Conservation (phyloP, 2,888 invertebrate species). For the Thecocarcelia acutangulata region DNA sequence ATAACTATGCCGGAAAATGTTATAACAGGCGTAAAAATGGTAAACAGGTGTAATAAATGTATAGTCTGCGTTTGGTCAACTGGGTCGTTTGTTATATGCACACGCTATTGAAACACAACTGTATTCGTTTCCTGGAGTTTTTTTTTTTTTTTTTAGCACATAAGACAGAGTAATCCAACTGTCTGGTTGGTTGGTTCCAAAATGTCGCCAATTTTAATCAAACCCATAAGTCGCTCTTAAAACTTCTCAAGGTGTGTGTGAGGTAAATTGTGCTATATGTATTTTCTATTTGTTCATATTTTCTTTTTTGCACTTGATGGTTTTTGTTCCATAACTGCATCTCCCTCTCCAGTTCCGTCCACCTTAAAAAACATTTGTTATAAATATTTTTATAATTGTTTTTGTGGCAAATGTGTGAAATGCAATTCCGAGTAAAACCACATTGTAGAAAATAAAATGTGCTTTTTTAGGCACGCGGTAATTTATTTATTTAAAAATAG, state of each 20-base stretch:
- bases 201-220: constrained; percentile 54
- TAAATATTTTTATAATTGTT: constrained; percentile 58
- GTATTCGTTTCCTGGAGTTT: background rate
- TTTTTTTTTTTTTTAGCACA: background rate
- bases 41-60: too few species aligned
- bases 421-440: constrained; percentile 58
- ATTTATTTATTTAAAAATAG: constrained; percentile 13
- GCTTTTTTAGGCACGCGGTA: constrained; percentile 9
- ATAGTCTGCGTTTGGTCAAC: too few species aligned
- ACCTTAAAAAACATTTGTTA: constrained; percentile 39
- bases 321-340: background rate
- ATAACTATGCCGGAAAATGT: too few species aligned
- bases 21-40: too few species aligned
- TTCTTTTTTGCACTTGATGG: constrained; percentile 5
- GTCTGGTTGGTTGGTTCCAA: constrained; percentile 54
- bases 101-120: background rate
- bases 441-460: constrained; percentile 43
- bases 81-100: too few species aligned
- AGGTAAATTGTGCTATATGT: background rate
- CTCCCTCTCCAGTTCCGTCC: background rate
- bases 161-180: constrained; percentile 11
- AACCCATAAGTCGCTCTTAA: constrained; percentile 14
- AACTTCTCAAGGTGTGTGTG: constrained; percentile 31
- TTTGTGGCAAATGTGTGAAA: constrained; percentile 62
- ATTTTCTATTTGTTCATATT: constrained; percentile 19